These are phyloP conservation scores for Champsocephalus esox DNA, from an alignment of 2,797 vertebrate genomes.

Conservation along the genomic window DNA sequence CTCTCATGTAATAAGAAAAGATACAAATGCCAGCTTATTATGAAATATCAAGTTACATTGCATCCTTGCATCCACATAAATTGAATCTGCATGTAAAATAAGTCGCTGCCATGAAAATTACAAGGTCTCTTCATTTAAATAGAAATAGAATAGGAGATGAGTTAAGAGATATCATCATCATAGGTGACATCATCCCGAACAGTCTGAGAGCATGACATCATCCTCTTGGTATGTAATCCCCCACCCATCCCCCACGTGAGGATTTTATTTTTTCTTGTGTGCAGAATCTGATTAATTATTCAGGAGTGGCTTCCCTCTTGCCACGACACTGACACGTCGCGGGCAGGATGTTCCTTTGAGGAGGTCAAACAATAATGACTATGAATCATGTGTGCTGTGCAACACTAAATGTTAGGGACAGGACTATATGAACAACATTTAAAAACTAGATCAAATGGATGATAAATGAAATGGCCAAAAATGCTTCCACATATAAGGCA, in stretches of 20 bases:
- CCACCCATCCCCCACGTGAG: neutral
- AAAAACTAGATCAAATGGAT: neutral
- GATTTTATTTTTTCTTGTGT: neutral
- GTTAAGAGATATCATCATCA: constrained; percentile 51
- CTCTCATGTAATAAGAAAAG: neutral
- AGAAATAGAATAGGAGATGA: too few species aligned
- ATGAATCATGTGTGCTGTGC: neutral
- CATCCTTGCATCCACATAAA: neutral
- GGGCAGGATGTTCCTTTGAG: neutral
- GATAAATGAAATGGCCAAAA: neutral
- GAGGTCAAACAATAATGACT: neutral
- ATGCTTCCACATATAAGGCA: neutral
- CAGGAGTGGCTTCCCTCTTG: constrained; percentile 32
- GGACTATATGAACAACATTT: neutral
- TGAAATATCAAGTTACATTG: neutral
- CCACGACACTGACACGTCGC: neutral
- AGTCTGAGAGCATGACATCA: constrained; percentile 76
- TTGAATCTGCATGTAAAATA: neutral
- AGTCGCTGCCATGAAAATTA: too few species aligned
- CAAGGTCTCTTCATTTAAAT: too few species aligned
- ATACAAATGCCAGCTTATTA: neutral
- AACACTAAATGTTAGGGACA: neutral
- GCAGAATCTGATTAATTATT: constrained; percentile 65
- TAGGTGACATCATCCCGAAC: constrained; percentile 48
- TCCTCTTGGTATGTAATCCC: constrained; percentile 53